phyloP scores from a whole-genome alignment of 1,140 invertebrate genomes.

The Tenebrio molitor region DNA sequence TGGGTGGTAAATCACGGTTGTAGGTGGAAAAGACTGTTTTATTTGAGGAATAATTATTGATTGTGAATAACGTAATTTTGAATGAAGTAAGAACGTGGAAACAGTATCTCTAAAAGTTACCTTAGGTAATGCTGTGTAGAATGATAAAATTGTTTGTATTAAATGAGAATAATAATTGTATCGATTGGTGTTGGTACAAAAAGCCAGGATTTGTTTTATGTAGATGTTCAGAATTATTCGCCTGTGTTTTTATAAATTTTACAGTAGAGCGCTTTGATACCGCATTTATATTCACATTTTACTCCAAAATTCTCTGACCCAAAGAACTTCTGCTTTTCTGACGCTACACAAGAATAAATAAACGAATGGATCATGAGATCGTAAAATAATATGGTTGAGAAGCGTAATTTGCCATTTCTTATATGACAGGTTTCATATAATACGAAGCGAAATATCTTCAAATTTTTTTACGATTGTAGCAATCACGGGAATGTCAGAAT shows the following conservation, averaged over 20 bases:
- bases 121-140: too few species aligned
- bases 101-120: too few species aligned
- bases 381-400: conserved; percentile 9
- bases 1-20: too few species aligned
- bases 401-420: conserved; percentile 7
- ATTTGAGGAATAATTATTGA: too few species aligned
- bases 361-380: conserved; percentile 9
- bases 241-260: conserved; percentile 25
- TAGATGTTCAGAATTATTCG: neutral
- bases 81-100: too few species aligned
- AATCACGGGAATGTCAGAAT: conserved; percentile 5
- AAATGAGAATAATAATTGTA: too few species aligned
- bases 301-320: conserved; percentile 7
- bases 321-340: conserved; percentile 1
- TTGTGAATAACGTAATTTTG: too few species aligned
- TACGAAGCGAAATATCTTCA: neutral
- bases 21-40: too few species aligned
- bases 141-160: too few species aligned
- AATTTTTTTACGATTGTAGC: conserved; percentile 24
- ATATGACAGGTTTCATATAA: neutral
- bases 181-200: too few species aligned
- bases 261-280: neutral
- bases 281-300: conserved; percentile 23
- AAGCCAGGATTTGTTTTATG: neutral
- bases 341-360: neutral